A percentile compares a stretch with the other conserved stretches of the same genome.
These are phyloP conservation scores for Troides aeacus DNA, from an alignment of 2,888 invertebrate genomes.

Conservation along the genomic window DNA sequence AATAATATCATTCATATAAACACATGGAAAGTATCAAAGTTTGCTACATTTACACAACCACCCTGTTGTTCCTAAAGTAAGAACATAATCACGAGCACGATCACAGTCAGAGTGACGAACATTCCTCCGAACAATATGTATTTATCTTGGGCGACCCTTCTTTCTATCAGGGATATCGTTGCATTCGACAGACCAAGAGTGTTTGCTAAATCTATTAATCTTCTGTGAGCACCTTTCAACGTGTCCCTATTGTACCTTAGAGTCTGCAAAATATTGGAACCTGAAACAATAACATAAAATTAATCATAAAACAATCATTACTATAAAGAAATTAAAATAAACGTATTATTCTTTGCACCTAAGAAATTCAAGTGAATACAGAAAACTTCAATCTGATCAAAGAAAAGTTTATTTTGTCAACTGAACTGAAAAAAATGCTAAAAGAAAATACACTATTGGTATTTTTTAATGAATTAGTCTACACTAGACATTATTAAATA, in stretches of 20 bases:
- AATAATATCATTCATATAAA: constrained; percentile 12
- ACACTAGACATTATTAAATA: not conserved
- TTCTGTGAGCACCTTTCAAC: constrained; percentile 91
- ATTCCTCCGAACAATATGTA: constrained; percentile 93
- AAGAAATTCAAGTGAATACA: not conserved
- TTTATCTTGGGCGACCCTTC: constrained; percentile 92
- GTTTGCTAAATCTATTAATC: constrained; percentile 93
- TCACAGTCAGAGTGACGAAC: constrained; percentile 88
- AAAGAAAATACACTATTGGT: not conserved
- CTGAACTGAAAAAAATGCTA: not conserved
- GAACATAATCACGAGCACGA: constrained; percentile 88
- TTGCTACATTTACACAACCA: not conserved
- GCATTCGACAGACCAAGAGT: constrained; percentile 96
- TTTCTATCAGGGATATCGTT: constrained; percentile 95
- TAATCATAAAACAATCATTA: not conserved
- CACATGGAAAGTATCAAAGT: constrained; percentile 15
- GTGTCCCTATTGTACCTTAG: constrained; percentile 90
- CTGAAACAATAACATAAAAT: constrained; percentile 56
- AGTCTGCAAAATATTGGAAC: constrained; percentile 87
- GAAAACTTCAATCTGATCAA: not conserved
- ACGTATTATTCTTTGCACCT: not conserved
- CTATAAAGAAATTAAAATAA: not conserved
- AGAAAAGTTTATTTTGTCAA: not conserved
- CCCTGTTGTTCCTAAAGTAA: constrained; percentile 41
- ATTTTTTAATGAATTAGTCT: not conserved